Evolutionary conservation across 2,888 invertebrate species (phyloP).

Genomic region (Tuta absoluta): DNA sequence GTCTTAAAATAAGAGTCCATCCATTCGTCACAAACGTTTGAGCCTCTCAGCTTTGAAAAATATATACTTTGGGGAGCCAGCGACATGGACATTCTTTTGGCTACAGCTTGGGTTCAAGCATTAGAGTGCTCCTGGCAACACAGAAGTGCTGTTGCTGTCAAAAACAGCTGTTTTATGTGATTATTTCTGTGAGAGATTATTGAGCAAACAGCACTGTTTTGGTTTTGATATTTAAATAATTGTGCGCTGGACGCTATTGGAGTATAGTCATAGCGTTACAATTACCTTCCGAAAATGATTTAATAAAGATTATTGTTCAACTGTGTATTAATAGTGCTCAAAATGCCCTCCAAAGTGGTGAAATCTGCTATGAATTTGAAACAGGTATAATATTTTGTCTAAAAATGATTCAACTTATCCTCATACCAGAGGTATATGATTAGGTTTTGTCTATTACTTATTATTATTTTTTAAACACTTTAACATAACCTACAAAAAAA

Average conservation of each 20-base stretch:
- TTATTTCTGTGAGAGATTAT: background rate
- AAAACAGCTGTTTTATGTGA: background rate
- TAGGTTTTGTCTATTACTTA: no score
- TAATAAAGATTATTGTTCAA: background rate
- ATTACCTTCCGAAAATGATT: background rate
- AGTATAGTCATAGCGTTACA: background rate
- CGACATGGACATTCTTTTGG: no score
- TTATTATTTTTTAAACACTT: no score
- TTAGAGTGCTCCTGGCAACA: background rate
- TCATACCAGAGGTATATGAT: no score
- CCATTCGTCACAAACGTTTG: no score
- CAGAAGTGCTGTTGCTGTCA: background rate
- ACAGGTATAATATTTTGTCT: slow-evolving; percentile 69
- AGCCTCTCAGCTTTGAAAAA: no score
- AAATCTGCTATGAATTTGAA: slow-evolving; percentile 80
- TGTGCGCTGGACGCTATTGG: background rate
- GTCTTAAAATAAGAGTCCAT: no score
- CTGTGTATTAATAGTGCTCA: background rate
- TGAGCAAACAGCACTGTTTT: no score
- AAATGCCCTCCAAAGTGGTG: slow-evolving; percentile 60
- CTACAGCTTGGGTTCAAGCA: background rate
- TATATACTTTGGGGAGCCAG: no score
- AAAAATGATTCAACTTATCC: background rate
- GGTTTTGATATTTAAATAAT: background rate
- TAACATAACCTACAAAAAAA: no score